These are phyloP conservation scores for Habropoda laboriosa DNA, from an alignment of 1,140 invertebrate genomes.

Conservation along the genomic window DNA sequence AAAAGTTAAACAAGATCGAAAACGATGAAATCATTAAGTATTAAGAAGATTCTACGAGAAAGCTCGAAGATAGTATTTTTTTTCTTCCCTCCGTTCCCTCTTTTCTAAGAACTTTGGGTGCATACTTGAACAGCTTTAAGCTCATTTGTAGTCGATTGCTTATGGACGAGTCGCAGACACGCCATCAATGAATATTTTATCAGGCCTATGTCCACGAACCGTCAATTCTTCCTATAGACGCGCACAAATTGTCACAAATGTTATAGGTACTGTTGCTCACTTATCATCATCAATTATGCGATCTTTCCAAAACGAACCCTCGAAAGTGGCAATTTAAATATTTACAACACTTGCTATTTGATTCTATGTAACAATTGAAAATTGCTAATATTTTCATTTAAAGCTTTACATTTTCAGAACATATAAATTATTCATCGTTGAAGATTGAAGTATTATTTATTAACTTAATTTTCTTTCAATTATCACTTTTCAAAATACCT, in stretches of 20 bases:
- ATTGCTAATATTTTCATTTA: too few relatives aligned
- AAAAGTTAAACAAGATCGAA: conserved; percentile 5
- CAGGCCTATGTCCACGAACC: not conserved
- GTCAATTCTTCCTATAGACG: conserved; percentile 17
- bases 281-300: not conserved
- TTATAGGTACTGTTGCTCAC: not conserved
- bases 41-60: conserved; percentile 32
- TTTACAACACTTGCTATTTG: too few relatives aligned
- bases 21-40: conserved; percentile 13
- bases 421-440: too few relatives aligned
- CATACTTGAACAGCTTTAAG: conserved; percentile 34
- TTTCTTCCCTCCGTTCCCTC: not conserved
- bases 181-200: conserved; percentile 47
- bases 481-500: too few relatives aligned
- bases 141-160: not conserved
- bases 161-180: not conserved
- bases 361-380: too few relatives aligned
- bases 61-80: conserved; percentile 24
- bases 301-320: not conserved
- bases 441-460: too few relatives aligned
- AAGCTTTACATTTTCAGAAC: too few relatives aligned
- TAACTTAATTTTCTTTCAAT: too few relatives aligned
- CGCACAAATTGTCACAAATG: too few relatives aligned
- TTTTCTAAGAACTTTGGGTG: not conserved
- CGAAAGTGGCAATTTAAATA: too few relatives aligned